phyloP scores from a whole-genome alignment of 2,113 vertebrate species.

The Orientallactaga bullata region DNA sequence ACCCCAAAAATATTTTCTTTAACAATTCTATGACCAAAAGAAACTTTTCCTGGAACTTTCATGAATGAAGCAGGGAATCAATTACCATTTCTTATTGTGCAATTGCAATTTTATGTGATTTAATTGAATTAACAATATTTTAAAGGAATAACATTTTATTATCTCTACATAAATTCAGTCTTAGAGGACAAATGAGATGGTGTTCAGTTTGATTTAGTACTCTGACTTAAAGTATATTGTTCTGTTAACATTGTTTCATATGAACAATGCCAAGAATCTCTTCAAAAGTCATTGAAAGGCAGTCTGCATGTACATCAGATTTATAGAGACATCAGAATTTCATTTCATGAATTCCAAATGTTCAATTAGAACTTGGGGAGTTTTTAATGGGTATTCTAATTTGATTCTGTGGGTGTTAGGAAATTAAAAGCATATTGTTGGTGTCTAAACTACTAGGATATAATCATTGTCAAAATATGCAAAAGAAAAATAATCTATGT shows the following conservation, averaged over 20 bases:
- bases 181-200: constrained; percentile 6
- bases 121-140: constrained; percentile 55
- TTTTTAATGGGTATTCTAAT: constrained; percentile 72
- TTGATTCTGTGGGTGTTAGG: constrained; percentile 58
- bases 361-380: constrained; percentile 68
- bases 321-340: constrained; percentile 74
- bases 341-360: constrained; percentile 74
- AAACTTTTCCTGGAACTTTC: background rate
- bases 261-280: constrained; percentile 54
- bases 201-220: constrained; percentile 46
- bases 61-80: background rate
- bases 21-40: background rate
- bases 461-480: constrained; percentile 45
- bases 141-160: constrained; percentile 44
- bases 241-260: constrained; percentile 34
- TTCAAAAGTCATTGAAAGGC: constrained; percentile 68
- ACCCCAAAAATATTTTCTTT: constrained; percentile 13
- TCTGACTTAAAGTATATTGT: constrained; percentile 42
- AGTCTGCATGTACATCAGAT: constrained; percentile 43
- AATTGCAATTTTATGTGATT: constrained; percentile 41
- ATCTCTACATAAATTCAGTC: constrained; percentile 31
- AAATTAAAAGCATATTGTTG: constrained; percentile 69
- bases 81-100: background rate
- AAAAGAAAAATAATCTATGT: constrained; percentile 42
- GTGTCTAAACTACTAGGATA: constrained; percentile 42